Percentiles rank a stretch among this genome's conserved stretches.
Evolutionary conservation across 2,888 invertebrate genomes (phyloP).

Genomic region (Augiades crinisus): DNA sequence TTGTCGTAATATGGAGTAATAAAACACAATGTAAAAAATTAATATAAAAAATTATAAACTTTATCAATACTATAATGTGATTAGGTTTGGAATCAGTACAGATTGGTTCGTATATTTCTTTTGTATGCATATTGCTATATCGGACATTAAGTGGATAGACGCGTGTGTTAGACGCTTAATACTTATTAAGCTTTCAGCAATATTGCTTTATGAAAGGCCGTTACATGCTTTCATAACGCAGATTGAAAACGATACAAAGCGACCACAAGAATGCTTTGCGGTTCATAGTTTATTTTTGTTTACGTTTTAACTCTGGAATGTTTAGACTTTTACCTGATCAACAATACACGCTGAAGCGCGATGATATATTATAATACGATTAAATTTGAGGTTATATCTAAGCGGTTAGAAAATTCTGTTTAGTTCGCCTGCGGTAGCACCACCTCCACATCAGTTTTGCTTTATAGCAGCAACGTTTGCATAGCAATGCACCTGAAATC

Average conservation of each 20-base stretch:
- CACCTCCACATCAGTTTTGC: too few relatives aligned
- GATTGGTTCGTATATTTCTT: too few relatives aligned
- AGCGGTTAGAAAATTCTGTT: too few relatives aligned
- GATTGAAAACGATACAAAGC: slow-evolving; percentile 74
- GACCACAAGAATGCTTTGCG: slow-evolving; percentile 72
- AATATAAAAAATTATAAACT: too few relatives aligned
- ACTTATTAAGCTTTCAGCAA: slow-evolving; percentile 66
- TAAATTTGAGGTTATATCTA: too few relatives aligned
- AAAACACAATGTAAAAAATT: too few relatives aligned
- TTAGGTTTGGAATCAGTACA: too few relatives aligned
- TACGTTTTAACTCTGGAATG: slow-evolving; percentile 43
- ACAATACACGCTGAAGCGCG: slow-evolving; percentile 33
- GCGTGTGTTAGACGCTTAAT: slow-evolving; percentile 45
- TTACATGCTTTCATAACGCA: slow-evolving; percentile 66
- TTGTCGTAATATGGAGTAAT: too few relatives aligned
- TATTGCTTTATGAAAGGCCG: slow-evolving; percentile 68
- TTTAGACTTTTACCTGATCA: slow-evolving; percentile 45
- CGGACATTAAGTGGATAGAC: background rate
- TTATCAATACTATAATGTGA: too few relatives aligned
- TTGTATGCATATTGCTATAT: background rate
- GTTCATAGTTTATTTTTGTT: slow-evolving; percentile 66
- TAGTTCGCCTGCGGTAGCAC: too few relatives aligned
- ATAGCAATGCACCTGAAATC: too few relatives aligned
- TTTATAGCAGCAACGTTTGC: too few relatives aligned
- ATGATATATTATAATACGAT: background rate